Percentiles rank a stretch among this genome's conserved stretches.
These are phyloP conservation scores for Ondatra zibethicus DNA, from an alignment of 2,113 vertebrate species.

Conservation along the genomic window DNA sequence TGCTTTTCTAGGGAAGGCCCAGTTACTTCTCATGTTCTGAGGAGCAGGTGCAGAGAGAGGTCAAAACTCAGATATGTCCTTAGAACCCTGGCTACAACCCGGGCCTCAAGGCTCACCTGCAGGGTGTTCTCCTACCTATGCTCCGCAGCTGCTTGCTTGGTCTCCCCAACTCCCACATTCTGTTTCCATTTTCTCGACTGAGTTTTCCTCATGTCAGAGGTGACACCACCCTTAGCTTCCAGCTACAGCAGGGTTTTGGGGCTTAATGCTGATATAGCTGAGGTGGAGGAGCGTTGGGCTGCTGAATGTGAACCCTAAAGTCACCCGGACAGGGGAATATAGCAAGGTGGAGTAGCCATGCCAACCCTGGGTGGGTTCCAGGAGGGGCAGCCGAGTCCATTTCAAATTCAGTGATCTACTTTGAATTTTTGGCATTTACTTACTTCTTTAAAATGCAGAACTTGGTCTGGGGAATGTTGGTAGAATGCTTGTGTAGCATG, in stretches of 20 bases:
- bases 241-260: neutral
- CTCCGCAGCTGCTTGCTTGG: neutral
- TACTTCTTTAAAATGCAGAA: neutral
- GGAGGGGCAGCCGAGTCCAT: neutral
- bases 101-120: neutral
- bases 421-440: neutral
- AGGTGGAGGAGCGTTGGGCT: neutral
- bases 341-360: neutral
- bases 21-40: neutral
- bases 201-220: neutral
- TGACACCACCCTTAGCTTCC: accelerated
- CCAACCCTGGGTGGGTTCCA: neutral
- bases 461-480: neutral
- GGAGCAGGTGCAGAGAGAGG: neutral
- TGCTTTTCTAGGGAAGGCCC: neutral
- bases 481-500: neutral
- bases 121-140: accelerated
- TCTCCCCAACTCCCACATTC: neutral
- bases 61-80: neutral
- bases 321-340: no score
- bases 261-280: neutral
- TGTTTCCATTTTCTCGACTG: neutral
- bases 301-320: neutral
- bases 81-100: neutral
- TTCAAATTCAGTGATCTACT: neutral